phyloP scores from a whole-genome alignment of 2,113 vertebrate species.

The Ceyx margarethae region DNA sequence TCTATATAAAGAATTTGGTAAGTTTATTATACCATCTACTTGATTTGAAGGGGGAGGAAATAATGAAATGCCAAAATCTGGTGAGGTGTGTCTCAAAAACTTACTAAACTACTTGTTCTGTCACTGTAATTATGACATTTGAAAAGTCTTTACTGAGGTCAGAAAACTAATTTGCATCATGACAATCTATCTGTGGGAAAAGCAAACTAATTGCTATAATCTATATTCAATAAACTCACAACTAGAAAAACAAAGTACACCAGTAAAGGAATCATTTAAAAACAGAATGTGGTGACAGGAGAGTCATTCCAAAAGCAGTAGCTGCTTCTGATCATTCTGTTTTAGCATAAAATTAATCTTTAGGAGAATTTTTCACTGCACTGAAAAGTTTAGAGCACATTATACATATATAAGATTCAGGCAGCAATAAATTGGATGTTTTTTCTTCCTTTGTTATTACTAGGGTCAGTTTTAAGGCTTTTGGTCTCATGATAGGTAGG shows the following conservation, averaged over 20 bases:
- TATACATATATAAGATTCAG: neutral
- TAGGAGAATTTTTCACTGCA: neutral
- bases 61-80: conserved; percentile 4
- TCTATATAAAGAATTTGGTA: conserved; percentile 4
- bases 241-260: neutral
- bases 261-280: neutral
- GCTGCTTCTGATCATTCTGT: neutral
- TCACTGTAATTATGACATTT: neutral
- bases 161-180: neutral
- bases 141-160: neutral
- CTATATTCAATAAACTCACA: neutral
- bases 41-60: conserved; percentile 13
- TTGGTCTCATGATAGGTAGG: neutral
- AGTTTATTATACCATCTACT: neutral
- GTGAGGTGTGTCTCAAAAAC: neutral
- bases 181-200: neutral
- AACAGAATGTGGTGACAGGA: neutral
- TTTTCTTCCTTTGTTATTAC: neutral
- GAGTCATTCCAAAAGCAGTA: neutral
- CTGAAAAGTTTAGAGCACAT: neutral
- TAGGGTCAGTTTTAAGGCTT: neutral
- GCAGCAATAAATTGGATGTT: neutral
- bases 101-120: conserved; percentile 4
- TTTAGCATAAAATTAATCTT: neutral
- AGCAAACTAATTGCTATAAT: neutral